phyloP scores from a whole-genome alignment of 1,140 invertebrate species.

The Tribolium castaneum region DNA sequence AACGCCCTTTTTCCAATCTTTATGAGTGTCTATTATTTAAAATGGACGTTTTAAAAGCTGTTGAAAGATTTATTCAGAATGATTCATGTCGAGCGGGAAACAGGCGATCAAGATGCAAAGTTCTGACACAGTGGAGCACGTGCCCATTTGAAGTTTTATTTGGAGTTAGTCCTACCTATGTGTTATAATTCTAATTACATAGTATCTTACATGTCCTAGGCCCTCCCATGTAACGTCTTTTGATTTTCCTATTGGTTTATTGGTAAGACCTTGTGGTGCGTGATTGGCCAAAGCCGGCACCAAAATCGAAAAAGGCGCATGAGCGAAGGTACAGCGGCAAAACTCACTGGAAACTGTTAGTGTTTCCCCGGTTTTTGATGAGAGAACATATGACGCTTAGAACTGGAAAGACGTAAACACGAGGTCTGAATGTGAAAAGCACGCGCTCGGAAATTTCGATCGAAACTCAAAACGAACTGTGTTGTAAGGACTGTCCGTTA shows the following conservation, averaged over 20 bases:
- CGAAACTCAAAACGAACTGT: background rate
- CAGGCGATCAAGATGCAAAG: background rate
- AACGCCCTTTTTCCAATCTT: too few species aligned
- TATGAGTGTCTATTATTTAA: too few species aligned
- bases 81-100: background rate
- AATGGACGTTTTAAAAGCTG: too few species aligned
- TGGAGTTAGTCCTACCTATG: constrained; percentile 57
- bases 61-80: background rate
- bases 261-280: constrained; percentile 57
- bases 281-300: constrained; percentile 57
- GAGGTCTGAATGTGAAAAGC: constrained; percentile 42
- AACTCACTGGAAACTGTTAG: constrained; percentile 48
- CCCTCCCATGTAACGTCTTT: constrained; percentile 63
- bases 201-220: constrained; percentile 59
- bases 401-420: constrained; percentile 46
- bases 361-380: constrained; percentile 46
- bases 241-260: constrained; percentile 62
- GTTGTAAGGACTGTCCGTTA: background rate
- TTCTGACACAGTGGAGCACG: constrained; percentile 11
- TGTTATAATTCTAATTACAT: constrained; percentile 64
- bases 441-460: background rate
- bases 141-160: constrained; percentile 37
- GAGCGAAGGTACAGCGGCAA: constrained; percentile 54
- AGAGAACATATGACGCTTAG: constrained; percentile 48
- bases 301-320: constrained; percentile 56